phyloP scores from a whole-genome alignment of 2,797 vertebrate species.

The Acipenser oxyrinchus region DNA sequence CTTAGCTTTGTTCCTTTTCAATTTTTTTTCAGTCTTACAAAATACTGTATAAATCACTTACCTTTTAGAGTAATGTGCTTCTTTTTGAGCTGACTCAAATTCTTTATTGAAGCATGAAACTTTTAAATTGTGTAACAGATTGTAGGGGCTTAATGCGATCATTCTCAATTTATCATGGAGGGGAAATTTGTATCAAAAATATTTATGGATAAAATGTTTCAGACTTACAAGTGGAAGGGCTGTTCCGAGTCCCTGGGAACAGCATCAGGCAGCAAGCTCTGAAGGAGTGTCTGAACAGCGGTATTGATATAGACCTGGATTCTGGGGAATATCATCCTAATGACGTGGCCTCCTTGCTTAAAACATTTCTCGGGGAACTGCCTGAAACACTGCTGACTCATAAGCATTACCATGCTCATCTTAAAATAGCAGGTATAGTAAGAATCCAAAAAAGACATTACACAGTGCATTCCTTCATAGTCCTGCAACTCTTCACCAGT shows the following conservation, averaged over 20 bases:
- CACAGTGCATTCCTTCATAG: constrained; percentile 14
- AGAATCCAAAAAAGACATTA: constrained; percentile 5
- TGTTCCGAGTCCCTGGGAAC: constrained; percentile 92
- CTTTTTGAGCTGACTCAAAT: too few relatives aligned
- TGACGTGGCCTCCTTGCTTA: constrained; percentile 86
- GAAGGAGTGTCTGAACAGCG: constrained; percentile 82
- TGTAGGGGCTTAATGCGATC: too few relatives aligned
- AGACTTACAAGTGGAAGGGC: constrained; percentile 93
- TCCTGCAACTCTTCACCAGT: constrained; percentile 17
- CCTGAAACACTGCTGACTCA: constrained; percentile 89
- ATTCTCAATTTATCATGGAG: too few relatives aligned
- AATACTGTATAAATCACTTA: too few relatives aligned
- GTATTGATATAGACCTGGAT: constrained; percentile 77
- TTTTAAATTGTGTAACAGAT: too few relatives aligned
- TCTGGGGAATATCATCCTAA: constrained; percentile 89
- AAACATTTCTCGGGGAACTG: constrained; percentile 89
- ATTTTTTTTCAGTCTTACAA: too few relatives aligned
- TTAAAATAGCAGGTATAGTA: constrained; percentile 86
- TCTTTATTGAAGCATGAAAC: too few relatives aligned
- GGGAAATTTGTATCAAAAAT: too few relatives aligned
- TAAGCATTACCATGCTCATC: constrained; percentile 86
- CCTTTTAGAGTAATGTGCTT: too few relatives aligned
- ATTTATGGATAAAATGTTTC: constrained; percentile 13
- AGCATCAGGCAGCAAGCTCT: constrained; percentile 82
- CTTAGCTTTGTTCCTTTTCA: too few relatives aligned